Evolutionary conservation across 2,888 invertebrate species (phyloP), one percentile per base, ranked within the genome.

Genomic region (Lamellibrachia satsuma): DNA sequence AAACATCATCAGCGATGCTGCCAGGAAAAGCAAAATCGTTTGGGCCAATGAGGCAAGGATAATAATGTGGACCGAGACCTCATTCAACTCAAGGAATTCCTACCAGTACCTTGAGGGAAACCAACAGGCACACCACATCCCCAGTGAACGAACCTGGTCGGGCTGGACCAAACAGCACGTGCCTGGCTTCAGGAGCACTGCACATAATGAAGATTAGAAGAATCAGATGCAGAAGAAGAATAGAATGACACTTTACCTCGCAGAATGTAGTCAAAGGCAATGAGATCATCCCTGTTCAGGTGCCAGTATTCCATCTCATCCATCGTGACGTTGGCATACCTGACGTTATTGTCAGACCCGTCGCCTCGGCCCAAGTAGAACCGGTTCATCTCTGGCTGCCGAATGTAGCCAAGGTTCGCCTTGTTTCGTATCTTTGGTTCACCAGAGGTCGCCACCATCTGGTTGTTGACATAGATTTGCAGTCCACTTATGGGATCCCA

Each of bases 301-400:
- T 95, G 95, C 96, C 96, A 96, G 94, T 95, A 95, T 91, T 96
- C 95, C 93, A 96, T 93, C 90, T 96, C 96, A 93, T 96, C 96
- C 93, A 94, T 95, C 27, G 95, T 95, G 90, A 95, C 95, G 91
- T 95, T 95, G 27, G 95, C 96, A 92, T 94, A 94, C 22, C 90
- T 90, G 52, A 92, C 91, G 52, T 91, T 90, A 22, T 51, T 51
- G n/a, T 92, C 92, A 11, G 91, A 91, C 22, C 93, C 93, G 9
- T 93, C 93, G 1, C 93, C 94, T 52, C 93, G 90, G 4, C 94
- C 94, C n/a, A 94, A 57, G 93, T 93, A 94, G 91, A 93, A 93
- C 27, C 52, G 91, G 52, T 92, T 55, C 22, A 90, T 75, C 51
- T 92, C 92, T 4, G 90, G 90, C n/a, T 92, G 90, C 2, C 11